Base-by-base conservation (phyloP, 2,113 vertebrate species). In the Nesoenas mayeri region DNA sequence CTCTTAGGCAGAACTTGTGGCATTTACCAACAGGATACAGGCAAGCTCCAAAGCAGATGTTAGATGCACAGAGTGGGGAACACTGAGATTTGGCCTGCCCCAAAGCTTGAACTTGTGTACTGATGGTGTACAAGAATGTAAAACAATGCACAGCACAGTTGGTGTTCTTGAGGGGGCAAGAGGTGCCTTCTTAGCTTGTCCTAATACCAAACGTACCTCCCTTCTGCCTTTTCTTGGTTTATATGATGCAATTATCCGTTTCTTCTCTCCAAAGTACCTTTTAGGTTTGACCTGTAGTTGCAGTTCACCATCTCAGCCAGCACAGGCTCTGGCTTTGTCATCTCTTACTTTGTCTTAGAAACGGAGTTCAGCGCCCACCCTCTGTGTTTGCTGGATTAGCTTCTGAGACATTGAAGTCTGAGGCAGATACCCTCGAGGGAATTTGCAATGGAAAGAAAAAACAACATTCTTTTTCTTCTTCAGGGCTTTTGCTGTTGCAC, bases 321-420 rank as follows among this genome's bases (percentile, higher is more conserved):
- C 29, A 38, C 18, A 34, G 8, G 3, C 11, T 50, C 38, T 87
- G 26, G 53, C 31, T 72, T 5, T 42, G 18, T 73, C 20, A 44
- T n/a, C 19, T 22, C 18, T 40, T 53, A 14, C 16, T 36, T 67
- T 44, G 16, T 8, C 31, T 69, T 47, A 53, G 40, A 57, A 42
- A 10, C 28, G 48, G 48, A 72, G n/a, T 36, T 53, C 32, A 25
- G 44, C 1, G 1, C 12, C 25, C 38, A 29, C 21, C 10, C 12
- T n/a, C n/a, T 48, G 34, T 13, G 5, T 53, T 85, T 72, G 16
- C 20, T 12, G 0, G 1, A 0, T 34, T 21, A 6, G 11, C 16
- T 87, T 67, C 53, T 51, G 77, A 66, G 65, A 40, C 32, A 15
- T 44, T 17, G 40, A 54, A 8, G 5, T 38, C n/a, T 34, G 36